Conservation (phyloP, 1,140 invertebrate genomes). For the Brachionus plicatilis region DNA sequence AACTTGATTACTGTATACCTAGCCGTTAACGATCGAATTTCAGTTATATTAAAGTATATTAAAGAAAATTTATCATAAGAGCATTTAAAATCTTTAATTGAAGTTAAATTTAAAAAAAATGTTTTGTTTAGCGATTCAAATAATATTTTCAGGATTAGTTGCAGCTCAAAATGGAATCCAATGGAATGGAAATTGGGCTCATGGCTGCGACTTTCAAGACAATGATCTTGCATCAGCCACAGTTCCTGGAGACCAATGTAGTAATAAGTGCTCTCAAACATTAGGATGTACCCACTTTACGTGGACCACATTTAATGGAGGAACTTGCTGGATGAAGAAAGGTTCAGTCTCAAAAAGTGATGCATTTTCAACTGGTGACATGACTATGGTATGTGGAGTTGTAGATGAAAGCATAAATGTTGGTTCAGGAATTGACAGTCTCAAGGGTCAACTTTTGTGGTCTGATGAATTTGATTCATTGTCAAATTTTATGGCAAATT, state of each 20-base stretch:
- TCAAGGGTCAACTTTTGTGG: constrained; percentile 41
- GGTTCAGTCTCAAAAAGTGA: constrained; percentile 16
- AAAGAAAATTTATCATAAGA: background rate
- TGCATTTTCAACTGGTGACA: constrained; percentile 36
- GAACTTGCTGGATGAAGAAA: constrained; percentile 41
- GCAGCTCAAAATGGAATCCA: background rate
- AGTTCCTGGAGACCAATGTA: background rate
- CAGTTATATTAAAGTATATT: background rate
- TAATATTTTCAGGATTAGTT: background rate
- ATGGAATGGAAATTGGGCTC: constrained; percentile 14
- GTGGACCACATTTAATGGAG: constrained; percentile 22
- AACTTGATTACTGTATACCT: too few relatives aligned
- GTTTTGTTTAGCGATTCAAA: background rate
- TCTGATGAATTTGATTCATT: constrained; percentile 41
- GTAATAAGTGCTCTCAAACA: background rate
- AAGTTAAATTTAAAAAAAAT: background rate
- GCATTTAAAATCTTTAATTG: background rate
- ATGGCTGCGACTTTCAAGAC: background rate
- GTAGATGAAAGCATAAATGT: background rate
- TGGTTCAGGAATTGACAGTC: background rate
- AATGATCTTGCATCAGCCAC: background rate
- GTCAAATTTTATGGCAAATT: constrained; percentile 25
- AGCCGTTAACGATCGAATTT: background rate
- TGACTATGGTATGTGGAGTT: constrained; percentile 40
- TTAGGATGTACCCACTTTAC: constrained; percentile 41